A percentile compares a stretch with the other conserved stretches of the same genome.
Evolutionary conservation across 2,797 vertebrate species (phyloP).

Genomic region (Sebastes cheni): DNA sequence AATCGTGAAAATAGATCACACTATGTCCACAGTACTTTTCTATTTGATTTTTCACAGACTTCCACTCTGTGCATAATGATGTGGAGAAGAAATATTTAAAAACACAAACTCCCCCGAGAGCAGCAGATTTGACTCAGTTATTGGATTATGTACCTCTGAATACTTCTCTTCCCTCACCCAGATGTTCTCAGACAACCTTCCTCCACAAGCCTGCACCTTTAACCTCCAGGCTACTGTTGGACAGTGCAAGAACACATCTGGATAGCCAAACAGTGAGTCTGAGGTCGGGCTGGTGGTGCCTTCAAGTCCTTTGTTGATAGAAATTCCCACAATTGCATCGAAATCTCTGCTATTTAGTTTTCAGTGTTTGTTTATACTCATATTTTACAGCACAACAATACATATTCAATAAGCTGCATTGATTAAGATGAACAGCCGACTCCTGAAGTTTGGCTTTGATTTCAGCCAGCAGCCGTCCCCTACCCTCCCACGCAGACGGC

Average conservation of each 20-base stretch:
- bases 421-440: background rate
- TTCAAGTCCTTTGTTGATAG: background rate
- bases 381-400: background rate
- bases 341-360: background rate
- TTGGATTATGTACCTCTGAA: background rate
- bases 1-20: slow-evolving; percentile 47
- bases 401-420: background rate
- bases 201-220: background rate
- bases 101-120: background rate
- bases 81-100: background rate
- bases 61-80: slow-evolving; percentile 20
- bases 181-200: slow-evolving; percentile 6
- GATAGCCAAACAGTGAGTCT: background rate
- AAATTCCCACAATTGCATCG: background rate
- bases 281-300: background rate
- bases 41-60: slow-evolving; percentile 48
- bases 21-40: slow-evolving; percentile 32
- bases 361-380: background rate
- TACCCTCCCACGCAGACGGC: background rate
- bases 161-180: background rate
- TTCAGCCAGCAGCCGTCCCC: background rate
- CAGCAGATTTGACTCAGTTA: background rate
- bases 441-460: background rate
- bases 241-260: background rate
- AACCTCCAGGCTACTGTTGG: background rate